These are phyloP conservation scores for Onthophagus taurus DNA, from an alignment of 1,140 invertebrate species.

Conservation along the genomic window DNA sequence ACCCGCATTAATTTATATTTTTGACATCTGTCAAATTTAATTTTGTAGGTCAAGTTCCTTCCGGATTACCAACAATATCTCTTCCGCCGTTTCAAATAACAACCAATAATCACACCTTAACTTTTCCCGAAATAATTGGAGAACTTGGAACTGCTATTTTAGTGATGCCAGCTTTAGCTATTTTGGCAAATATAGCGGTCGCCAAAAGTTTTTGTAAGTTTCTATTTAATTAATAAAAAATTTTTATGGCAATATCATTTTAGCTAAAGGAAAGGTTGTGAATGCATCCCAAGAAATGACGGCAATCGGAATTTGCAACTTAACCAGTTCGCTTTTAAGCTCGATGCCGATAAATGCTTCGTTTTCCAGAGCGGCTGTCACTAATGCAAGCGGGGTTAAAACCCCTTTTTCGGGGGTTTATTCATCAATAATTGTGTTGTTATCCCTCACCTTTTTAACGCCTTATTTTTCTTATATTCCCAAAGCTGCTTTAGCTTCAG, in stretches of 20 bases:
- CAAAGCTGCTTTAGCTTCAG: constrained; percentile 51
- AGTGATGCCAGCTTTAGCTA: constrained; percentile 68
- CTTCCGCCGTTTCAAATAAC: constrained; percentile 38
- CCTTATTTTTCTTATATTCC: constrained; percentile 65
- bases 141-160: constrained; percentile 60
- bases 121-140: constrained; percentile 53
- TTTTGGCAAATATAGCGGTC: constrained; percentile 78
- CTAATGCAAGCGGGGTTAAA: constrained; percentile 62
- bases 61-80: constrained; percentile 44
- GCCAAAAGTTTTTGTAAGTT: constrained; percentile 73
- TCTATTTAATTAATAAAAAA: background rate
- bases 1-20: background rate
- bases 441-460: constrained; percentile 49
- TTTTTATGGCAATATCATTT: constrained; percentile 7
- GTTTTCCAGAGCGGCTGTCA: constrained; percentile 64
- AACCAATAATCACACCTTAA: constrained; percentile 45
- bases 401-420: constrained; percentile 64
- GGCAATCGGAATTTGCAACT: constrained; percentile 57
- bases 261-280: constrained; percentile 42
- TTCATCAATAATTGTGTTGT: constrained; percentile 46
- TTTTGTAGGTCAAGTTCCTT: constrained; percentile 31
- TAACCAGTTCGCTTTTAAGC: constrained; percentile 60
- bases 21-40: background rate
- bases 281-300: constrained; percentile 61
- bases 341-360: constrained; percentile 65